Conservation (phyloP, 2,797 vertebrate genomes). For the Micrastur ruficollis region DNA sequence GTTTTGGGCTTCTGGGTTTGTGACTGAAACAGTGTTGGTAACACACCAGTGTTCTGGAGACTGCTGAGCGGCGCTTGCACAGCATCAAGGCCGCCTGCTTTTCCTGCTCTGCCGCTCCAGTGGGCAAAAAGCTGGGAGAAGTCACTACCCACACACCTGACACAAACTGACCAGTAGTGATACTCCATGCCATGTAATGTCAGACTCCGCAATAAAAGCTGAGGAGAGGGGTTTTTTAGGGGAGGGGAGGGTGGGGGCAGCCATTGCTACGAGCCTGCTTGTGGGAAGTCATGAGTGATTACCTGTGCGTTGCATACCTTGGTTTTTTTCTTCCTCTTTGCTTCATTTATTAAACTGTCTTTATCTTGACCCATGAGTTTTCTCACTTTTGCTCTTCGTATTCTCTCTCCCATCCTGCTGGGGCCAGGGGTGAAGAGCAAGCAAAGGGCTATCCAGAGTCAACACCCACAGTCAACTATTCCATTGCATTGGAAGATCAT, state of each 20-base stretch:
- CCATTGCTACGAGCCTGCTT: background rate
- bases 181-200: rapidly evolving
- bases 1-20: background rate
- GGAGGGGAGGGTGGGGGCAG: rapidly evolving
- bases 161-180: background rate
- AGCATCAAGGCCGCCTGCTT: rapidly evolving
- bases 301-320: background rate
- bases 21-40: background rate
- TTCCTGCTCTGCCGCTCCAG: background rate
- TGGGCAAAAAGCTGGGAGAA: background rate
- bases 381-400: background rate
- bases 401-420: background rate
- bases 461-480: background rate
- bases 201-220: background rate
- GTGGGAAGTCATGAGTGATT: background rate
- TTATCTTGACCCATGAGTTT: background rate
- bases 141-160: background rate
- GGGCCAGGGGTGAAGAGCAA: background rate
- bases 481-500: background rate
- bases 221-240: background rate
- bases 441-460: background rate
- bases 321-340: background rate
- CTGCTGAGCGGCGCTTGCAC: background rate
- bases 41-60: background rate
- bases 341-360: background rate